A percentile compares a stretch with the other conserved stretches of the same genome.
Evolutionary conservation across 2,113 vertebrate species (phyloP).

Genomic region (Vanacampus margaritifer): DNA sequence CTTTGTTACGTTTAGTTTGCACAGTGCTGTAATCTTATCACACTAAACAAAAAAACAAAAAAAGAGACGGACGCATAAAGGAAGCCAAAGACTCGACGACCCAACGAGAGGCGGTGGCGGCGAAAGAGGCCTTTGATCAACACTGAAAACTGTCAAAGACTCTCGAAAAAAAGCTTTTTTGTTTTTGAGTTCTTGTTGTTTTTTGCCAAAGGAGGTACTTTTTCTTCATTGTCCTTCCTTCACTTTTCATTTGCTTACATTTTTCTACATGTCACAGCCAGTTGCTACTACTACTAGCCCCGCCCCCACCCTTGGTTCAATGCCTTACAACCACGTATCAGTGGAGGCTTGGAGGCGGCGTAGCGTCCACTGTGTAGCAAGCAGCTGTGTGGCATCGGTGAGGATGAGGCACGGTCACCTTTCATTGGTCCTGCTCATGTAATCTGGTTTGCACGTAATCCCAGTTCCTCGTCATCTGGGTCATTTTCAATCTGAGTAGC

Average conservation of each 20-base stretch:
- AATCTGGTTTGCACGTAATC: background rate
- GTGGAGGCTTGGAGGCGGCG: slow-evolving; percentile 26
- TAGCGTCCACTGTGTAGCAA: slow-evolving; percentile 36
- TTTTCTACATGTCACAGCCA: slow-evolving; percentile 60
- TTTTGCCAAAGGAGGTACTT: slow-evolving; percentile 62
- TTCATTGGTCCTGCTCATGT: background rate
- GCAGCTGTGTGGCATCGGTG: slow-evolving; percentile 7
- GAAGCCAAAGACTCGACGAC: slow-evolving; percentile 67
- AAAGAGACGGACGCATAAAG: slow-evolving; percentile 7
- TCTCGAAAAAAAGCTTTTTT: slow-evolving; percentile 40
- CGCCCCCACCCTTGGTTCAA: slow-evolving; percentile 28
- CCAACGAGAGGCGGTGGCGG: slow-evolving; percentile 14
- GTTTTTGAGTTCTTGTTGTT: slow-evolving; percentile 24
- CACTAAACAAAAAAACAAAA: slow-evolving; percentile 36
- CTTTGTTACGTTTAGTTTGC: slow-evolving; percentile 68
- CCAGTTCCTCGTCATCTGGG: too few relatives aligned
- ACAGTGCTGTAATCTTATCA: slow-evolving; percentile 71
- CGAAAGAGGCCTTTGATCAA: slow-evolving; percentile 74
- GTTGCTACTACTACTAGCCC: slow-evolving; percentile 24
- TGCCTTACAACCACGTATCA: slow-evolving; percentile 67
- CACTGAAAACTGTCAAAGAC: slow-evolving; percentile 58
- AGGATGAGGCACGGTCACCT: background rate
- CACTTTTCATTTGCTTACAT: slow-evolving; percentile 52
- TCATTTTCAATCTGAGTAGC: background rate
- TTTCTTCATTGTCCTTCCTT: slow-evolving; percentile 45